Conservation (phyloP, 1,140 invertebrate genomes). For the Drosophila auraria region DNA sequence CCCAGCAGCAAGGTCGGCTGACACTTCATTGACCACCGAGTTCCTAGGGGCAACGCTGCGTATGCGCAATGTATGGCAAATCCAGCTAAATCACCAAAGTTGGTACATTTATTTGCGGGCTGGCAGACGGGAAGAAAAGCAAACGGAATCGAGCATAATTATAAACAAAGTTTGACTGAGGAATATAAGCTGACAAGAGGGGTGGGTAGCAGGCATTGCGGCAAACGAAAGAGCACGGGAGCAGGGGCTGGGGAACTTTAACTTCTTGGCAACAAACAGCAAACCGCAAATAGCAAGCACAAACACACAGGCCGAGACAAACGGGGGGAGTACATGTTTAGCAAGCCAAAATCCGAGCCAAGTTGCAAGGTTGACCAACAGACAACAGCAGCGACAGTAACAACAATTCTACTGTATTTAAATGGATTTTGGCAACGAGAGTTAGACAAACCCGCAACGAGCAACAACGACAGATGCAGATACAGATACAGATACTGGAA, state of each 20-base stretch:
- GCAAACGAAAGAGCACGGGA: slow-evolving; percentile 23
- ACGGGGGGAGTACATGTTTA: slow-evolving; percentile 32
- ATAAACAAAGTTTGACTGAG: slow-evolving; percentile 54
- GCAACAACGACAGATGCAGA: slow-evolving; percentile 22
- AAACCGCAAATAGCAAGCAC: slow-evolving; percentile 57
- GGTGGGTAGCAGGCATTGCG: slow-evolving; percentile 38
- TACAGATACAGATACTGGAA: slow-evolving; percentile 15
- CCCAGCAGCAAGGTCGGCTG: slow-evolving; percentile 47
- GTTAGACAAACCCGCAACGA: slow-evolving; percentile 54
- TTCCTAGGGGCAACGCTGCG: slow-evolving; percentile 28
- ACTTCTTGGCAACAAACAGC: slow-evolving; percentile 72
- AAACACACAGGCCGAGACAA: slow-evolving; percentile 34
- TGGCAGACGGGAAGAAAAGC: not conserved
- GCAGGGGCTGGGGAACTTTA: slow-evolving; percentile 18
- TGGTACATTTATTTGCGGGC: slow-evolving; percentile 43
- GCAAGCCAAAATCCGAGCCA: slow-evolving; percentile 72
- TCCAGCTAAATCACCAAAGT: slow-evolving; percentile 27
- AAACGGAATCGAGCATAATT: slow-evolving; percentile 65
- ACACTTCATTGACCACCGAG: slow-evolving; percentile 15
- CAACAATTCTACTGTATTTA: slow-evolving; percentile 65
- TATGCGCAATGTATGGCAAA: slow-evolving; percentile 42
- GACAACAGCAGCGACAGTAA: slow-evolving; percentile 45
- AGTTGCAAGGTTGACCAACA: slow-evolving; percentile 73
- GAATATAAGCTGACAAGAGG: slow-evolving; percentile 30
- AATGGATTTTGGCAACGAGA: slow-evolving; percentile 79